phyloP scores from a whole-genome alignment of 2,888 invertebrate species.

The Strigamia transsilvanica region DNA sequence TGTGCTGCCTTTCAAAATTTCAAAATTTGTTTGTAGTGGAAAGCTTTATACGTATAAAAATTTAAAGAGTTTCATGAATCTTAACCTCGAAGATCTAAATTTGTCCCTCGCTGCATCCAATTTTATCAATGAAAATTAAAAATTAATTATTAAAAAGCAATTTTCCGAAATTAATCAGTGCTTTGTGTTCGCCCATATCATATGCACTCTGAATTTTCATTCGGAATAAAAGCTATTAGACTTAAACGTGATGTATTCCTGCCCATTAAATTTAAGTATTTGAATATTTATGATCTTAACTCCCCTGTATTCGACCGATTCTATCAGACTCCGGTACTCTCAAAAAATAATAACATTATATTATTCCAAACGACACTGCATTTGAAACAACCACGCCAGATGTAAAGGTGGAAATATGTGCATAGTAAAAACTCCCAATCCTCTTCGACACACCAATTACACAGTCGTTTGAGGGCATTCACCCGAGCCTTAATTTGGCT shows the following conservation, averaged over 20 bases:
- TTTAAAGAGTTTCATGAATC: no score
- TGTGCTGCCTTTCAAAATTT: background rate
- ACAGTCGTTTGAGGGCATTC: conserved; percentile 45
- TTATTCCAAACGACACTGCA: background rate
- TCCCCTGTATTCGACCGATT: background rate
- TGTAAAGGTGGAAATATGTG: conserved; percentile 25
- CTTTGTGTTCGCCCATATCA: background rate
- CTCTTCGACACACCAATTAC: conserved; percentile 47
- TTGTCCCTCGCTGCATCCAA: no score
- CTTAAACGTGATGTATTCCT: conserved; percentile 11
- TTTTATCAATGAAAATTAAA: conserved; percentile 5
- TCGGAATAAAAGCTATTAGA: background rate
- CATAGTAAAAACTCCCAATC: conserved; percentile 42
- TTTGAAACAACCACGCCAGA: background rate
- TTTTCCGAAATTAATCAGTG: conserved; percentile 9
- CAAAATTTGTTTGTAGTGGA: no score
- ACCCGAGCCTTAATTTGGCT: conserved; percentile 41
- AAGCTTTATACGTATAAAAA: no score
- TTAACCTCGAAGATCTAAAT: no score
- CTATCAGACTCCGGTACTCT: background rate
- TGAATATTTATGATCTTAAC: conserved; percentile 12
- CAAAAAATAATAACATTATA: background rate
- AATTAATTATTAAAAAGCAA: conserved; percentile 6
- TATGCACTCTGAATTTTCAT: background rate
- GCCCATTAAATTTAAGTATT: background rate